A percentile compares a stretch with the other conserved stretches of the same genome.
Evolutionary conservation across 53 echinoderm and acorn worm genomes (phyloP).

Genomic region (Arbacia lixula): DNA sequence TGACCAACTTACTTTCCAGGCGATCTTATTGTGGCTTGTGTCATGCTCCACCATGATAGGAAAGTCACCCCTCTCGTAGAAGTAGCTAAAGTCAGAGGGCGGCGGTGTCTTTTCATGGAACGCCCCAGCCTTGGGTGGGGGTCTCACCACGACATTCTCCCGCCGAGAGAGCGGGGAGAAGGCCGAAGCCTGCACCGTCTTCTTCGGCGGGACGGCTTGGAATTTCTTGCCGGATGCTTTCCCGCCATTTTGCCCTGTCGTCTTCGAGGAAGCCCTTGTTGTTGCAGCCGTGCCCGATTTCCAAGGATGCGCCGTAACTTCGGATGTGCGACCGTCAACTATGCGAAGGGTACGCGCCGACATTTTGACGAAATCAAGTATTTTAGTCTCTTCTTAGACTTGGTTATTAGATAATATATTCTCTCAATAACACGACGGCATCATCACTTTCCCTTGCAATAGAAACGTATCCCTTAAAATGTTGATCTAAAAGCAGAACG

Average conservation of each 20-base stretch:
- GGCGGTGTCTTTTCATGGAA: conserved; percentile 58
- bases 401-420: no score
- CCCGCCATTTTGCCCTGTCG: conserved; percentile 33
- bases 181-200: conserved; percentile 8
- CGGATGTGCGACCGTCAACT: conserved; percentile 10
- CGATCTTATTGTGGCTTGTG: conserved; percentile 80
- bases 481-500: no score
- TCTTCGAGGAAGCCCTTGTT: background rate
- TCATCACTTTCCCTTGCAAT: no score
- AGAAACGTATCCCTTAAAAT: no score
- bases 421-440: no score
- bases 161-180: conserved; percentile 55
- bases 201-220: background rate
- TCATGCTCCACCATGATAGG: conserved; percentile 91
- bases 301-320: conserved; percentile 29
- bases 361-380: conserved; percentile 23
- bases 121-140: conserved; percentile 75
- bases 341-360: conserved; percentile 8
- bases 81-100: conserved; percentile 81
- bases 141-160: conserved; percentile 51
- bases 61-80: conserved; percentile 94
- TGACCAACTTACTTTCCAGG: conserved; percentile 85
- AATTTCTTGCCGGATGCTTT: background rate
- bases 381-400: no score
- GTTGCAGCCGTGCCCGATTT: background rate